These are phyloP conservation scores for Tapirus terrestris DNA, from an alignment of 2,113 vertebrate species.

Conservation along the genomic window DNA sequence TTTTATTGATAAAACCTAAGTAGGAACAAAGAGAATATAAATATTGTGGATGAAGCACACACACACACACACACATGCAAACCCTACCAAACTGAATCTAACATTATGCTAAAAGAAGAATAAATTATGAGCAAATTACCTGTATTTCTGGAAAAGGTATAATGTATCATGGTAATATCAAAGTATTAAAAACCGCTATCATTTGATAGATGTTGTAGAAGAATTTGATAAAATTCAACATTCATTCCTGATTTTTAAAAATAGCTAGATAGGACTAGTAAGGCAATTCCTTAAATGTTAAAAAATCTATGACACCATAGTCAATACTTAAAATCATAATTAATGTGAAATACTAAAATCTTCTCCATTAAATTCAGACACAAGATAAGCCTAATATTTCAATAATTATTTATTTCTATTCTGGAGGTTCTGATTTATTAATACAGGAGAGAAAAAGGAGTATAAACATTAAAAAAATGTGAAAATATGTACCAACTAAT, in stretches of 20 bases:
- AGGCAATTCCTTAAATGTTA: background rate
- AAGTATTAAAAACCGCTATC: background rate
- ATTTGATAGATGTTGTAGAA: background rate
- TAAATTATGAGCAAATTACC: background rate
- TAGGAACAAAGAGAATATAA: background rate
- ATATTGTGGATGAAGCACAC: background rate
- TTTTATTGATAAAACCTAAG: background rate
- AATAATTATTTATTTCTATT: conserved; percentile 41
- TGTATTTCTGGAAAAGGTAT: conserved; percentile 10
- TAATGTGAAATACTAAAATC: background rate
- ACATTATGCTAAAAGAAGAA: background rate
- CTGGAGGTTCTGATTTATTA: background rate
- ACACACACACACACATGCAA: background rate
- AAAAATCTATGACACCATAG: background rate
- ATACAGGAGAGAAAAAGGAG: background rate
- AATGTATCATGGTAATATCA: background rate
- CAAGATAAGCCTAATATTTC: background rate
- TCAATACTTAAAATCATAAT: background rate
- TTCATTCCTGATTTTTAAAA: background rate
- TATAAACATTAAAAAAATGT: conserved; percentile 23
- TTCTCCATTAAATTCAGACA: background rate
- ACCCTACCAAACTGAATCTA: background rate
- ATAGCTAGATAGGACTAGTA: background rate
- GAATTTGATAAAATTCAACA: background rate
- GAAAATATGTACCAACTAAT: background rate